phyloP scores from a whole-genome alignment of 2,797 vertebrate genomes.

The Hemitrygon akajei region DNA sequence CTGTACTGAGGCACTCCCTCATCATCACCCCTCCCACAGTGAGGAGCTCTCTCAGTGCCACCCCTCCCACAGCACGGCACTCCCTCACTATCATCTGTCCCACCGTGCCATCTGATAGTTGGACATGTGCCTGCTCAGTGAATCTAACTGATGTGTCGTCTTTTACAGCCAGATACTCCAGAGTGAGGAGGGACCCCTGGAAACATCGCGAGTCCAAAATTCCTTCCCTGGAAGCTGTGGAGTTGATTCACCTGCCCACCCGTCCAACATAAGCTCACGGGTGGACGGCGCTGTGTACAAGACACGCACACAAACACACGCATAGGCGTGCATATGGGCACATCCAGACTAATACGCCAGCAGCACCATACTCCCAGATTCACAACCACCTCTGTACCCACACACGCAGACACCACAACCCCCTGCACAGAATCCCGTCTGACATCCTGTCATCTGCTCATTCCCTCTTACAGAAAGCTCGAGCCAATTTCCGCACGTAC shows the following conservation, averaged over 20 bases:
- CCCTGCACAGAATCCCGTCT: background rate
- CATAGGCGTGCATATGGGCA: background rate
- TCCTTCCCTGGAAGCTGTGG: background rate
- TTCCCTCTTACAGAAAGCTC: too few species aligned
- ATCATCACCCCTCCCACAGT: too few species aligned
- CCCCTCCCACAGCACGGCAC: too few species aligned
- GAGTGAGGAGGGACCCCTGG: background rate
- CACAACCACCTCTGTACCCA: background rate
- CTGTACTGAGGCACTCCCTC: too few species aligned
- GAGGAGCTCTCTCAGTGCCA: too few species aligned
- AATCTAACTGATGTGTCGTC: background rate
- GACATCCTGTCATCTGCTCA: background rate
- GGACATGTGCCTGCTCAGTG: too few species aligned
- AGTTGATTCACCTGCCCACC: background rate
- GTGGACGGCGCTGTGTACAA: background rate
- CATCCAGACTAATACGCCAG: background rate
- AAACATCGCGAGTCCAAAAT: background rate
- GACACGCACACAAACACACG: background rate
- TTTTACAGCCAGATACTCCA: background rate
- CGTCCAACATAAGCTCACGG: background rate
- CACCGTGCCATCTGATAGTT: too few species aligned
- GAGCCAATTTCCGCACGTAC: background rate
- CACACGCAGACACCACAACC: background rate
- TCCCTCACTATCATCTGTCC: too few species aligned
- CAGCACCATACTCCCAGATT: background rate